Percentiles rank a stretch among this genome's conserved stretches.
phyloP scores from a whole-genome alignment of 2,113 vertebrate genomes.

The Cyphomyrus discorhynchus region DNA sequence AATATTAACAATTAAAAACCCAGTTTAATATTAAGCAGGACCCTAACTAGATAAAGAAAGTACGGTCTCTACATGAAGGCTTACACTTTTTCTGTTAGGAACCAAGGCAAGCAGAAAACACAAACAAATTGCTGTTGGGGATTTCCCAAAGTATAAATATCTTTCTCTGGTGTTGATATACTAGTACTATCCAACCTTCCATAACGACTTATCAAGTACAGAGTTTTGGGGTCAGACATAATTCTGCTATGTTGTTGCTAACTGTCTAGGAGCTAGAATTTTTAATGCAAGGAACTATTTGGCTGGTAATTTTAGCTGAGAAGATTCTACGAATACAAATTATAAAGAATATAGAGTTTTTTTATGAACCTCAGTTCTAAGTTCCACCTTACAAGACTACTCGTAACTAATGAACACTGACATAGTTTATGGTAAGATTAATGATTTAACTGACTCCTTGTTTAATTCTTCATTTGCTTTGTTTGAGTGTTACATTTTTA shows the following conservation, averaged over 20 bases:
- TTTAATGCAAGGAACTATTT: background rate
- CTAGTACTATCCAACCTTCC: background rate
- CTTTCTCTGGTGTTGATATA: background rate
- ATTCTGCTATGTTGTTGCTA: background rate
- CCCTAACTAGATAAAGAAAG: background rate
- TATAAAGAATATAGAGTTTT: background rate
- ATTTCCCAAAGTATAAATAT: conserved; percentile 1
- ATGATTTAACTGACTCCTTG: background rate
- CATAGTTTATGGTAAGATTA: background rate
- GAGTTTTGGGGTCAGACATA: background rate
- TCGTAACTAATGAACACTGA: background rate
- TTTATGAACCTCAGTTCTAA: background rate
- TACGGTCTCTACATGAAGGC: background rate
- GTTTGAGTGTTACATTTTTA: background rate
- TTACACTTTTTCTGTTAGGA: background rate
- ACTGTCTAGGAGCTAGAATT: background rate
- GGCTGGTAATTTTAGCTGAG: background rate
- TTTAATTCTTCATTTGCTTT: background rate
- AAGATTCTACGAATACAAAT: background rate
- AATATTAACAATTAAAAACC: background rate
- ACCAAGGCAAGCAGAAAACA: background rate
- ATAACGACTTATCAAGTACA: background rate
- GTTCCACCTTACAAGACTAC: background rate
- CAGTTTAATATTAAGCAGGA: background rate
- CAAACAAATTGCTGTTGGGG: background rate